These are phyloP conservation scores for Rhagonycha lutea DNA, from an alignment of 2,888 invertebrate genomes.

Conservation along the genomic window DNA sequence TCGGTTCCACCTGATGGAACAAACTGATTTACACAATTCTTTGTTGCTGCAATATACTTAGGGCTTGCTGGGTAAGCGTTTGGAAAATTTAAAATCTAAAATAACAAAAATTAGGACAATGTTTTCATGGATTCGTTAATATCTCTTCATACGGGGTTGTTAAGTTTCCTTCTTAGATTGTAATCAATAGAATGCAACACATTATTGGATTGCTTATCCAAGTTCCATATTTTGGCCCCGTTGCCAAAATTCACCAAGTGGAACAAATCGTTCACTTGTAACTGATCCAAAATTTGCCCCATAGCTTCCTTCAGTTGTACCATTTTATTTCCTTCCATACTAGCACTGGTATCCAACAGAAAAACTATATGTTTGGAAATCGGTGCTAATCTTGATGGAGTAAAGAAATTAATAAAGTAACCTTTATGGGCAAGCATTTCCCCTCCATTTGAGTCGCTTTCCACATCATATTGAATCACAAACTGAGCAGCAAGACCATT, in stretches of 20 bases:
- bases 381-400: slow-evolving; percentile 63
- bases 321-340: slow-evolving; percentile 72
- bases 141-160: not conserved
- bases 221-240: slow-evolving; percentile 58
- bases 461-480: slow-evolving; percentile 72
- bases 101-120: not conserved
- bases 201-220: slow-evolving; percentile 55
- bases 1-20: slow-evolving; percentile 68
- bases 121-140: not conserved
- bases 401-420: slow-evolving; percentile 77
- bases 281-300: slow-evolving; percentile 66
- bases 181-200: slow-evolving; percentile 31
- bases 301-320: slow-evolving; percentile 69
- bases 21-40: slow-evolving; percentile 60
- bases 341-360: slow-evolving; percentile 75
- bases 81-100: slow-evolving; percentile 49
- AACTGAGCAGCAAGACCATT: slow-evolving; percentile 67
- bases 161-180: too few relatives aligned
- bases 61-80: slow-evolving; percentile 59
- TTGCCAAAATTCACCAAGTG: slow-evolving; percentile 69
- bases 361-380: slow-evolving; percentile 71
- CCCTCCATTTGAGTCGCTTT: slow-evolving; percentile 61
- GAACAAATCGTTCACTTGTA: slow-evolving; percentile 67
- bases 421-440: slow-evolving; percentile 67
- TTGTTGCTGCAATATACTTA: slow-evolving; percentile 64